Evolutionary conservation across 2,797 vertebrate genomes (phyloP), one percentile per base, ranked within the genome.

Genomic region (Sebastes itinus): DNA sequence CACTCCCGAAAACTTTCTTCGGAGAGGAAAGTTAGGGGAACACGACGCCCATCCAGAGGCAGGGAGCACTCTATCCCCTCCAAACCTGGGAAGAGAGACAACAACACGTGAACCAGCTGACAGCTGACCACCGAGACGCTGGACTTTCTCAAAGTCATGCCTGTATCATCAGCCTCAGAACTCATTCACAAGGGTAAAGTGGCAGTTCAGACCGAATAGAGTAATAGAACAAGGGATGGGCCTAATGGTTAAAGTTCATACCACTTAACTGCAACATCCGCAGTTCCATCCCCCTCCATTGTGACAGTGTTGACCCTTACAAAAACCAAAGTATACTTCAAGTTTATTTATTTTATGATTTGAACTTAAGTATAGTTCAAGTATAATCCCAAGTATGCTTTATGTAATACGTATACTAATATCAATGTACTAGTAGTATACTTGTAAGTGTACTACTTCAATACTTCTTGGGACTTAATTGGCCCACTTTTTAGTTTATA

Each of bases 1-100:
- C 98, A 99, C 87, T 97, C 97, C 4, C 95, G 95, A 86, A 98
- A 99, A 91, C 97, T 99, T 89, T 97, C 96, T 84, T 97, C 96
- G 0, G 98, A 97, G 56, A 99, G 94, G 81, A 96, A 92, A 0
- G 90, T 96, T 79, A 99, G 95, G 46, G 95, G 95, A 74, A 98
- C 90, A 59, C 94, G 95, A 10, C 93, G 95, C 2, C 96, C 96
- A 64, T 97, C 96, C 87, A 85, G 23, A 12, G 97, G 96, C 82
- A 98, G 92, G 4, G 96, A 96, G 60, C 98, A 99, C 90, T 97
- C 96, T 81, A 98, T 97, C 65, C 95, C 96, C 3, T 96, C 95
- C 46, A 97, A 92, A 77, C 97, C 98, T 99, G 92, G 8, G 78
- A 72, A 67, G 80, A 86, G 27, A 73, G 25, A 67, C 33, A 55